Evolutionary conservation across 2,797 vertebrate species (phyloP).

Genomic region (Hylomyscus alleni): DNA sequence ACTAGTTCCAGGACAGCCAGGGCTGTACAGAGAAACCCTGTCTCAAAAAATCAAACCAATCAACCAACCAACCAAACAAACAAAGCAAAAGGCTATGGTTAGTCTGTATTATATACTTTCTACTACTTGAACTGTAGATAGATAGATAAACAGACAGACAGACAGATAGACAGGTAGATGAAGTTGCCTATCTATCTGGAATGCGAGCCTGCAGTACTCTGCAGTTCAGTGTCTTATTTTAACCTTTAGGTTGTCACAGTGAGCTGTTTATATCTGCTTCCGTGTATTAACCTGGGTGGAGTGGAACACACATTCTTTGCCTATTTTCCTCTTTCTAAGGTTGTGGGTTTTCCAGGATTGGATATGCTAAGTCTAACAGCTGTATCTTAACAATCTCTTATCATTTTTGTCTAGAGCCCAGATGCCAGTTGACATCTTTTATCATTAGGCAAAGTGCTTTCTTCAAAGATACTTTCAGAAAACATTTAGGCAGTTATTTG

Average conservation of each 20-base stretch:
- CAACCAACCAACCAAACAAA: too few species aligned
- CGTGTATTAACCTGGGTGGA: not conserved
- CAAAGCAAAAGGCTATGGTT: not conserved
- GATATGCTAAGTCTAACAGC: not conserved
- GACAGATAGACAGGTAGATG: too few species aligned
- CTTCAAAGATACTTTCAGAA: constrained; percentile 51
- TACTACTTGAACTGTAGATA: not conserved
- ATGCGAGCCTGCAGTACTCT: not conserved
- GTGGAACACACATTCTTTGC: not conserved
- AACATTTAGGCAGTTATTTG: not conserved
- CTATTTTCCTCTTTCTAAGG: not conserved
- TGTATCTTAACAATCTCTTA: too few species aligned
- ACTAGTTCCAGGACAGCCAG: not conserved
- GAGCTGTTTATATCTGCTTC: constrained; percentile 3
- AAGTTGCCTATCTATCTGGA: not conserved
- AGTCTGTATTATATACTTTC: not conserved
- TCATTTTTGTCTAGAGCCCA: not conserved
- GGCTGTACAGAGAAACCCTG: too few species aligned
- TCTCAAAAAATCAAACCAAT: too few species aligned
- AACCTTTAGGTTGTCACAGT: not conserved
- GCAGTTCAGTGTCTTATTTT: constrained; percentile 34
- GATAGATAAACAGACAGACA: too few species aligned
- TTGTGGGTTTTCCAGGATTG: not conserved
- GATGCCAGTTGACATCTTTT: constrained; percentile 29
- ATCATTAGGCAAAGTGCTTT: constrained; percentile 24